phyloP scores from a whole-genome alignment of 2,113 vertebrate genomes.

The Lampris incognitus region DNA sequence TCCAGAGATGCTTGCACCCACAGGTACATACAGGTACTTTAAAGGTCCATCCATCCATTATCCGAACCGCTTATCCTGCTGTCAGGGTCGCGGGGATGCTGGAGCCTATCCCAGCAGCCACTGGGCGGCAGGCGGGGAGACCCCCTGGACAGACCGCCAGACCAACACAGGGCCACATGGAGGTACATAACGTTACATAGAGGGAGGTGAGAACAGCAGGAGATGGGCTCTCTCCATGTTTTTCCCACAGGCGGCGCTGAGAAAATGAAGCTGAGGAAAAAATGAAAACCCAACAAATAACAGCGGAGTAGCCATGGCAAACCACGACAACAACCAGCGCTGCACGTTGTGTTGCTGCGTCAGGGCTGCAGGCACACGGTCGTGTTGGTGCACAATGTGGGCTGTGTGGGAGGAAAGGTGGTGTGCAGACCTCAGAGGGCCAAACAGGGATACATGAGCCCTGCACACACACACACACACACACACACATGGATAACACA shows the following conservation, averaged over 20 bases:
- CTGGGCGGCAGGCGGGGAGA: no score
- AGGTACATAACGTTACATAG: no score
- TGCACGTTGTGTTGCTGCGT: slow-evolving; percentile 29
- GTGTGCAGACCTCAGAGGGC: slow-evolving; percentile 5
- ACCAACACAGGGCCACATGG: no score
- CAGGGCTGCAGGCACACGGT: slow-evolving; percentile 37
- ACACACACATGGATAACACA: not conserved
- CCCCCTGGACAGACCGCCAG: no score
- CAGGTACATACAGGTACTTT: not conserved
- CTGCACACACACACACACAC: slow-evolving; percentile 24
- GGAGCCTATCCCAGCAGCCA: no score
- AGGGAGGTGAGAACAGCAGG: not conserved
- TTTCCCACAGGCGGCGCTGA: no score
- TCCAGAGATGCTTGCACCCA: not conserved
- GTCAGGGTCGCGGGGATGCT: no score
- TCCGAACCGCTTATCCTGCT: no score
- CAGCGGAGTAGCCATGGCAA: slow-evolving; percentile 36
- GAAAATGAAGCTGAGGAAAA: no score
- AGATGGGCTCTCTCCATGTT: not conserved
- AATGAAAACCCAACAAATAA: not conserved
- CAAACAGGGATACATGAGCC: not conserved
- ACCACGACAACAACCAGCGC: slow-evolving; percentile 9
- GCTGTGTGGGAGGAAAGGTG: slow-evolving; percentile 21
- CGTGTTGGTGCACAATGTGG: slow-evolving; percentile 34
- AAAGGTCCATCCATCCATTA: no score